phyloP scores from a whole-genome alignment of 1,140 invertebrate species.

The Cotesia typhae region DNA sequence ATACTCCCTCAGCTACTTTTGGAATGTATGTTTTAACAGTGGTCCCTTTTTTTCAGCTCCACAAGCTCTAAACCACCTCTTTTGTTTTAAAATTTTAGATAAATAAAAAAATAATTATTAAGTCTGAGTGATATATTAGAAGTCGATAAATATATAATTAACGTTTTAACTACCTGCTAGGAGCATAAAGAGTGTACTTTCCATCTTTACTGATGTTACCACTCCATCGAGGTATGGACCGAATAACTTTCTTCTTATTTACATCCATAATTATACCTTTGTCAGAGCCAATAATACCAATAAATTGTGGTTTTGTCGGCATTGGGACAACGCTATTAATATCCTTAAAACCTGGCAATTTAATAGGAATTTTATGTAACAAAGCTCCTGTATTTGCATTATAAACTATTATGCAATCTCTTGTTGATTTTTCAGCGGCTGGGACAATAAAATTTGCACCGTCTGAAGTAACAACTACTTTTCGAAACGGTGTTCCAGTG shows the following conservation, averaged over 20 bases:
- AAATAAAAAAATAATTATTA: conserved; percentile 42
- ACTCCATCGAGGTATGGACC: conserved; percentile 83
- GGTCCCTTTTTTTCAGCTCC: conserved; percentile 84
- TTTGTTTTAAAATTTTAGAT: neutral
- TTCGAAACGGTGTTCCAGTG: conserved; percentile 73
- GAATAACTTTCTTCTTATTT: conserved; percentile 79
- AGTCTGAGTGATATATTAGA: conserved; percentile 23
- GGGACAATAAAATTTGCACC: conserved; percentile 79
- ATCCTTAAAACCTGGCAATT: conserved; percentile 74
- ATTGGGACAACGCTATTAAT: conserved; percentile 76
- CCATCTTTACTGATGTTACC: conserved; percentile 85
- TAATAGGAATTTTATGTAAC: conserved; percentile 79
- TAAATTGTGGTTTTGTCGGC: conserved; percentile 82
- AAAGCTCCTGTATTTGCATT: conserved; percentile 83
- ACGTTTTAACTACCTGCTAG: conserved; percentile 68
- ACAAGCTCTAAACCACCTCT: conserved; percentile 92
- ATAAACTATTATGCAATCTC: conserved; percentile 85
- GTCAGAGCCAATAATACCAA: conserved; percentile 89
- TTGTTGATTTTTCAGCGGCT: conserved; percentile 81
- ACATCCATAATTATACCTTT: conserved; percentile 89
- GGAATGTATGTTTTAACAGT: conserved; percentile 88
- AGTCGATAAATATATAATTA: conserved; percentile 18
- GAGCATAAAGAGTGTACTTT: conserved; percentile 93
- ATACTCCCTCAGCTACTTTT: conserved; percentile 95
- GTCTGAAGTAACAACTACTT: conserved; percentile 84